Percentiles rank a stretch among this genome's conserved stretches.
Conservation (phyloP, 2,888 invertebrate genomes). For the Eledone cirrhosa region DNA sequence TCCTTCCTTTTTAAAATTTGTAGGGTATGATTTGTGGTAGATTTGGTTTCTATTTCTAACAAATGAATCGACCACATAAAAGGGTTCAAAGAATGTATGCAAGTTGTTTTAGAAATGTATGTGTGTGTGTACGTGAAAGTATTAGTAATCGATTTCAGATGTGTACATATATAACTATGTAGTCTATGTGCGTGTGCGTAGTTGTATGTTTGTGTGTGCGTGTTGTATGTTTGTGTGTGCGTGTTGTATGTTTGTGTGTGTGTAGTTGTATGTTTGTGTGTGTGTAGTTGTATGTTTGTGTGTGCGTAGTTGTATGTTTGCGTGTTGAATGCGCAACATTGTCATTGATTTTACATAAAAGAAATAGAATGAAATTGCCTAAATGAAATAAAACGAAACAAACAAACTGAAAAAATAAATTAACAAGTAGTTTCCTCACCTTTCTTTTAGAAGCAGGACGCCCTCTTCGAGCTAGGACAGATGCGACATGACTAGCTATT, state of each 20-base stretch:
- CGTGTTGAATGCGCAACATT: too few species aligned
- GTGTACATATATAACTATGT: not conserved
- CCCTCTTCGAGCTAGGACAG: slow-evolving; percentile 41
- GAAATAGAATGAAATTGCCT: too few species aligned
- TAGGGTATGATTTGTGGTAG: too few species aligned
- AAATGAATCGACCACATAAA: too few species aligned
- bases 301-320: not conserved
- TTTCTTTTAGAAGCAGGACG: slow-evolving; percentile 56
- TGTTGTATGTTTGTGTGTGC: not conserved
- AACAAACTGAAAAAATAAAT: too few species aligned
- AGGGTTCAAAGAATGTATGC: too few species aligned
- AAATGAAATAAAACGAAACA: too few species aligned
- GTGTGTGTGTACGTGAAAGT: not conserved
- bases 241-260: not conserved
- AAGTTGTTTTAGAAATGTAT: not conserved
- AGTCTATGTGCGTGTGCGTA: not conserved
- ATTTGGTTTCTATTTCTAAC: too few species aligned
- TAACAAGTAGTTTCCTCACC: slow-evolving; percentile 35
- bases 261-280: not conserved
- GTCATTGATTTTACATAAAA: too few species aligned
- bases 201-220: not conserved
- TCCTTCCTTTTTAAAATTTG: too few species aligned
- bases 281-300: not conserved
- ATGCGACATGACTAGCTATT: slow-evolving; percentile 4
- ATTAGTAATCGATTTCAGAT: not conserved